Evolutionary conservation across 2,797 vertebrate genomes (phyloP).

Genomic region (Argya squamiceps): DNA sequence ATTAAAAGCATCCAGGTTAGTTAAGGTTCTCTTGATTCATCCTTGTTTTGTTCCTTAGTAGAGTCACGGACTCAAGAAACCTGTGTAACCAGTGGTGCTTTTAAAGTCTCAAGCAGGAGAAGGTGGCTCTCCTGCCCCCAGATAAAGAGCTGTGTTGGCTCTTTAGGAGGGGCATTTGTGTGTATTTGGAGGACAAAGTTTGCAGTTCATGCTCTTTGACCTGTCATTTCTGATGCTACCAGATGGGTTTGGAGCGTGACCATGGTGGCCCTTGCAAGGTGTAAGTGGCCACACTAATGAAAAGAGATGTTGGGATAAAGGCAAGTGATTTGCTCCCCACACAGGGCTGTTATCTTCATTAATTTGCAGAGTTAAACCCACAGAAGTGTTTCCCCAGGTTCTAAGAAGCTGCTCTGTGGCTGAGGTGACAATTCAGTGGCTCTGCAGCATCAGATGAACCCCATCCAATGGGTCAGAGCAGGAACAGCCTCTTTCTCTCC

Average conservation of each 20-base stretch:
- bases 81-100: not conserved
- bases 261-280: not conserved
- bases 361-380: not conserved
- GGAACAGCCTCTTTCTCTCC: not conserved
- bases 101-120: not conserved
- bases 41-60: slow-evolving; percentile 15
- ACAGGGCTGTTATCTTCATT: not conserved
- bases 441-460: not conserved
- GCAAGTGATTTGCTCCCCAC: not conserved
- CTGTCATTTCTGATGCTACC: not conserved
- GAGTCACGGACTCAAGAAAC: not conserved
- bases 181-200: not conserved
- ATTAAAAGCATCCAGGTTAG: not conserved
- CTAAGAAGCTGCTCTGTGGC: not conserved
- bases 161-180: not conserved
- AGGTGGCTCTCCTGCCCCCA: not conserved
- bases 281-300: not conserved
- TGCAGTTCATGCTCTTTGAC: not conserved
- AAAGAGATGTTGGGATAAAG: not conserved
- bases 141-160: not conserved
- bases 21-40: not conserved
- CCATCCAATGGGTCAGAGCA: not conserved
- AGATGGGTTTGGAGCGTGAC: not conserved
- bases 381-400: not conserved
- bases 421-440: not conserved